phyloP scores from a whole-genome alignment of 2,888 invertebrate species.

The Anthophora plumipes region DNA sequence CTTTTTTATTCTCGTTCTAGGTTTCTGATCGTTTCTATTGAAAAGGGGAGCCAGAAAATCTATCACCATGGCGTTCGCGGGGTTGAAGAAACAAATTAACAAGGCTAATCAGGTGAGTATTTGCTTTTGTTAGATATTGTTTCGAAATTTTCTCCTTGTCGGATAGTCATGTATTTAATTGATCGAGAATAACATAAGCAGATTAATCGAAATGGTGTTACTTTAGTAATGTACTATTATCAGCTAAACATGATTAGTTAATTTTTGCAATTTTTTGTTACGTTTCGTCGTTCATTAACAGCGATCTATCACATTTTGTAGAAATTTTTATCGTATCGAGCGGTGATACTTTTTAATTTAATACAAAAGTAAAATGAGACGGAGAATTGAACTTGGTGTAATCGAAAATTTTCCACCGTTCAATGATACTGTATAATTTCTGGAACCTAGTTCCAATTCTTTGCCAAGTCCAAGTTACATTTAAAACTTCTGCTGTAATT shows the following conservation, averaged over 20 bases:
- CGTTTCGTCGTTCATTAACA: background rate
- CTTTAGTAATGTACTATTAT: background rate
- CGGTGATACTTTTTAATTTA: background rate
- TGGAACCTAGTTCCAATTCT: no score
- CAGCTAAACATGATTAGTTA: background rate
- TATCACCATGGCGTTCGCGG: constrained; percentile 97
- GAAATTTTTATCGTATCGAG: background rate
- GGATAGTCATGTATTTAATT: background rate
- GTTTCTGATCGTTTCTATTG: constrained; percentile 15
- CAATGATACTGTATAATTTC: background rate
- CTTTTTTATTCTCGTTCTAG: constrained; percentile 52
- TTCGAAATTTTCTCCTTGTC: background rate
- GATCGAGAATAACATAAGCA: background rate
- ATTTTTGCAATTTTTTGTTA: background rate
- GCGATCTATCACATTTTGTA: background rate
- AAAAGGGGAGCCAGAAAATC: constrained; percentile 16
- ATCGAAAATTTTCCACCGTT: no score
- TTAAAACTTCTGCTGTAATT: no score
- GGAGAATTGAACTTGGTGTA: background rate
- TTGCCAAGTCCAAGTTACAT: no score
- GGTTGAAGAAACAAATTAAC: constrained; percentile 99
- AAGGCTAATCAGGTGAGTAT: constrained; percentile 98
- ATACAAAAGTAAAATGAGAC: background rate
- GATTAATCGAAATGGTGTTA: no score
- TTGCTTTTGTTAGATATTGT: background rate